A percentile compares a stretch with the other conserved stretches of the same genome.
Evolutionary conservation across 2,888 invertebrate genomes (phyloP).

Genomic region (Chrysomela aeneicollis): DNA sequence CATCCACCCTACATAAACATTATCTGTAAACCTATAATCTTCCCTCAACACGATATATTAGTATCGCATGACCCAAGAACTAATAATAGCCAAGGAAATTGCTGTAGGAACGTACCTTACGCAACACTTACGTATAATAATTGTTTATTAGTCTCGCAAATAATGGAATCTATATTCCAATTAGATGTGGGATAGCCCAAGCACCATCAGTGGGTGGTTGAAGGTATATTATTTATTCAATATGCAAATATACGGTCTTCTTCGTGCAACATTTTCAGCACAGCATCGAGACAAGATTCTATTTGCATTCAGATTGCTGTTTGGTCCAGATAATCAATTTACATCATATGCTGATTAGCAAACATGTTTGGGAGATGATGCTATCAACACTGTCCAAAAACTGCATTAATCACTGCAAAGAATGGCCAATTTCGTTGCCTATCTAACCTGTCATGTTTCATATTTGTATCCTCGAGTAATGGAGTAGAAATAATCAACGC

Average conservation of each 20-base stretch:
- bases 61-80: not conserved
- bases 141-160: constrained; percentile 27
- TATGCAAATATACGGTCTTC: constrained; percentile 27
- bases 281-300: constrained; percentile 16
- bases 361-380: not conserved
- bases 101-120: not conserved
- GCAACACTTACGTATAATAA: constrained; percentile 22
- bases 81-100: not conserved
- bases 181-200: constrained; percentile 36
- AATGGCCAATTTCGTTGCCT: not conserved
- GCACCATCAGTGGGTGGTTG: constrained; percentile 32
- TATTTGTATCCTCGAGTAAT: not conserved
- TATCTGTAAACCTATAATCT: no score
- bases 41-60: no score
- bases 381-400: not conserved
- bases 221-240: constrained; percentile 28
- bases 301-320: constrained; percentile 16
- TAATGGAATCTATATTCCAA: constrained; percentile 34
- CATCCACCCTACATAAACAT: no score
- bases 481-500: no score
- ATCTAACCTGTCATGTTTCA: not conserved
- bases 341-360: not conserved
- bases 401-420: not conserved
- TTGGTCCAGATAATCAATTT: not conserved
- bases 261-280: constrained; percentile 24